phyloP scores from a whole-genome alignment of 2,888 invertebrate species.

The Sphaeridia pumilis region DNA sequence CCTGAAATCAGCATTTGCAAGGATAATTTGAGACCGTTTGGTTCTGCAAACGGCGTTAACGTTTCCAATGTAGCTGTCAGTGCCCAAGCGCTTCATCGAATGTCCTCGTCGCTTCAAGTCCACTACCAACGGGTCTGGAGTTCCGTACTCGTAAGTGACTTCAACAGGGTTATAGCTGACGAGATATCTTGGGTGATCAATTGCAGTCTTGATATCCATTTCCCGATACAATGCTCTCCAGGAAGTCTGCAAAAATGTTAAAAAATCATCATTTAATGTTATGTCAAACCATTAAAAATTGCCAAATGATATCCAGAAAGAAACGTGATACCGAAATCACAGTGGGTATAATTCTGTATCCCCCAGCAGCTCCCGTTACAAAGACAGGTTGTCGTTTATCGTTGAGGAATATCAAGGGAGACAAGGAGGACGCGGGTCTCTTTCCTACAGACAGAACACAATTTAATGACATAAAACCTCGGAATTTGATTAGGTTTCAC shows the following conservation, averaged over 20 bases:
- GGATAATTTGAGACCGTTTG: slow-evolving; percentile 17
- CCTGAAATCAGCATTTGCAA: slow-evolving; percentile 35
- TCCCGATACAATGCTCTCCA: slow-evolving; percentile 35
- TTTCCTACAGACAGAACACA: too few species aligned
- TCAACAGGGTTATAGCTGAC: slow-evolving; percentile 21
- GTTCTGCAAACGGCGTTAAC: slow-evolving; percentile 33
- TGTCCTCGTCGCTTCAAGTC: slow-evolving; percentile 33
- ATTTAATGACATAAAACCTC: too few species aligned
- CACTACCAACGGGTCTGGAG: slow-evolving; percentile 24
- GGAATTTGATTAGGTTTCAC: too few species aligned
- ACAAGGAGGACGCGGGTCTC: slow-evolving; percentile 47
- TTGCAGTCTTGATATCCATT: slow-evolving; percentile 33
- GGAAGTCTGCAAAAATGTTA: slow-evolving; percentile 21
- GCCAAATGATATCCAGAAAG: background rate
- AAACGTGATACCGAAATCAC: slow-evolving; percentile 36
- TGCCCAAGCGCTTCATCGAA: slow-evolving; percentile 13
- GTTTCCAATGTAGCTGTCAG: slow-evolving; percentile 22
- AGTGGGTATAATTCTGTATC: slow-evolving; percentile 45
- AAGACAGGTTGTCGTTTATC: slow-evolving; percentile 39
- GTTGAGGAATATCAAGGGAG: slow-evolving; percentile 44
- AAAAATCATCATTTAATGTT: background rate
- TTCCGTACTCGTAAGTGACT: slow-evolving; percentile 33
- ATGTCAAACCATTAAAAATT: background rate
- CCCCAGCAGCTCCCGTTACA: slow-evolving; percentile 46
- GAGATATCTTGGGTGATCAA: slow-evolving; percentile 30